These are phyloP conservation scores for Taxidea taxus DNA, from an alignment of 2,113 vertebrate species.

Conservation along the genomic window DNA sequence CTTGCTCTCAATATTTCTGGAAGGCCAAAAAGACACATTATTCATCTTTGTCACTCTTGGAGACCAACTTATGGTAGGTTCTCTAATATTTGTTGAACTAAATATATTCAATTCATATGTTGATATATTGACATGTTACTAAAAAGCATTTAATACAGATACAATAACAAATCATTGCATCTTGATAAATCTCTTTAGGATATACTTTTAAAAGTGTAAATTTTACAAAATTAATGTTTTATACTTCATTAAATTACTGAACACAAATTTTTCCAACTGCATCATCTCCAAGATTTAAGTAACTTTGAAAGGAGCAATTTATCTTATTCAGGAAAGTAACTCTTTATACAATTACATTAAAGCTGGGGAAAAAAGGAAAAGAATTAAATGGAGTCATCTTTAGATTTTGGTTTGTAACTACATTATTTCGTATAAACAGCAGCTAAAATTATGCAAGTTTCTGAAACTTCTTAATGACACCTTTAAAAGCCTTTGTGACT, in stretches of 20 bases:
- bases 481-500: neutral
- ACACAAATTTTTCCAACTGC: neutral
- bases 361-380: neutral
- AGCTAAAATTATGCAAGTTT: conserved; percentile 7
- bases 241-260: neutral
- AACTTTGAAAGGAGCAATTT: neutral
- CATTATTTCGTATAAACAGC: neutral
- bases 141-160: neutral
- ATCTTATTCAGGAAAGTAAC: neutral
- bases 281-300: neutral
- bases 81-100: neutral
- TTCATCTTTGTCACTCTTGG: neutral
- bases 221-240: neutral
- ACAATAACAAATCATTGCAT: neutral
- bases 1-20: neutral
- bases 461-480: neutral
- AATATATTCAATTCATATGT: neutral
- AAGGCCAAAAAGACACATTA: neutral
- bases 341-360: neutral
- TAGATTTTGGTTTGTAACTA: conserved; percentile 3
- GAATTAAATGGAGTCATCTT: neutral
- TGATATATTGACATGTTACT: neutral
- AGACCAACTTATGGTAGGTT: neutral
- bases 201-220: neutral
- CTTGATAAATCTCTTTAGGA: neutral